These are phyloP conservation scores for Lagorchestes hirsutus DNA, from an alignment of 2,797 vertebrate genomes.

Conservation along the genomic window DNA sequence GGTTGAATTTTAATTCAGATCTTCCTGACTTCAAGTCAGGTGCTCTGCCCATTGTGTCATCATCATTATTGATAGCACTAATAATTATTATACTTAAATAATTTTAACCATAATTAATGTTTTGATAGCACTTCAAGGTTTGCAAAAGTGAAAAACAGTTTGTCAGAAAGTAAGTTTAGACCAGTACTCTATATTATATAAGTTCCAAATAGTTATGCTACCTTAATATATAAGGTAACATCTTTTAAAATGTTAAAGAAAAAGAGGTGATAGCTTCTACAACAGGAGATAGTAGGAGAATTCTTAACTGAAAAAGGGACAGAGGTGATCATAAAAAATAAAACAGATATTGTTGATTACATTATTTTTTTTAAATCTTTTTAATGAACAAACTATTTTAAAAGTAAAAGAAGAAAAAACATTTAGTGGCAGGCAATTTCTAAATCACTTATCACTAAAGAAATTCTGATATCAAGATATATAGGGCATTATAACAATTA, in stretches of 20 bases:
- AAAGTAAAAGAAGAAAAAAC: not conserved
- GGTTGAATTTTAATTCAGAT: not conserved
- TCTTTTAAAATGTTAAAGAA: not conserved
- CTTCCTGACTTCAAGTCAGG: not conserved
- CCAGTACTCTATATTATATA: not conserved
- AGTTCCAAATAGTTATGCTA: not conserved
- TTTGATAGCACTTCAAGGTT: not conserved
- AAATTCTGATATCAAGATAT: not conserved
- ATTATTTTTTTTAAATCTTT: not conserved
- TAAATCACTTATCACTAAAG: not conserved
- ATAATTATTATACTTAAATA: not conserved
- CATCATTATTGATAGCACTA: not conserved
- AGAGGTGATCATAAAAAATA: not conserved
- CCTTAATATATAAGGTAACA: not conserved
- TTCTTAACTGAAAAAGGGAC: not conserved
- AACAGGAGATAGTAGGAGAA: not conserved
- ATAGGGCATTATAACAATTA: not conserved
- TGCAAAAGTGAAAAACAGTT: not conserved
- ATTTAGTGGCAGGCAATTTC: not conserved
- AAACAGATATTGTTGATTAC: not conserved
- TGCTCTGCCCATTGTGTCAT: not conserved
- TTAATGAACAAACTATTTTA: not conserved
- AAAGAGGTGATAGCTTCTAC: not conserved
- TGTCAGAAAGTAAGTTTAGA: not conserved
- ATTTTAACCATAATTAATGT: not conserved